Conservation (phyloP, 2,113 vertebrate genomes). For the Mirza zaza region DNA sequence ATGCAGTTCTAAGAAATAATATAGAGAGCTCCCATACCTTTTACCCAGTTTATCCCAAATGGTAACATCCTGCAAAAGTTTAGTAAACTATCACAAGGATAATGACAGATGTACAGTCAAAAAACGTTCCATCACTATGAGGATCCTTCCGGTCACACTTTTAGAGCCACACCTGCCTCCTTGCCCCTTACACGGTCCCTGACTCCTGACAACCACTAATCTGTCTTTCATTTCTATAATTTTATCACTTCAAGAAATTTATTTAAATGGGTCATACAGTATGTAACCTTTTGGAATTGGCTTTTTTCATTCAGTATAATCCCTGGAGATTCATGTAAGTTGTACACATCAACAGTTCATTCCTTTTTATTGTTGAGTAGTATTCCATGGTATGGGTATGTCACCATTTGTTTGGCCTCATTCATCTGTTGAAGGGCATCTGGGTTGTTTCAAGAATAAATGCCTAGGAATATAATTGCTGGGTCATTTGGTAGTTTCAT, state of each 20-base stretch:
- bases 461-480: background rate
- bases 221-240: background rate
- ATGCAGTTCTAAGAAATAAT: background rate
- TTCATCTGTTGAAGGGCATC: background rate
- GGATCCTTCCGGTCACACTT: background rate
- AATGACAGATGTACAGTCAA: background rate
- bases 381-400: background rate
- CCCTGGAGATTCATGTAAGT: background rate
- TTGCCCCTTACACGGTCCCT: too few relatives aligned
- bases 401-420: background rate
- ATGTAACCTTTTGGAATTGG: slow-evolving; percentile 8
- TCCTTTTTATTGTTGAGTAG: background rate
- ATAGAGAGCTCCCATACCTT: background rate
- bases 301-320: slow-evolving; percentile 28
- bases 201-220: background rate
- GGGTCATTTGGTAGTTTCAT: background rate
- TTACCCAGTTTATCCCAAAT: background rate
- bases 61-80: slow-evolving; percentile 10
- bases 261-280: background rate
- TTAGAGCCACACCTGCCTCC: background rate
- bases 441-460: background rate
- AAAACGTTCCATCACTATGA: background rate
- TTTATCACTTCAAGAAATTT: background rate
- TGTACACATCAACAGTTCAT: background rate
- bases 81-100: background rate